Percentiles rank a stretch among this genome's conserved stretches.
Evolutionary conservation across 1,140 invertebrate species (phyloP).

Genomic region (Drosophila cardini): DNA sequence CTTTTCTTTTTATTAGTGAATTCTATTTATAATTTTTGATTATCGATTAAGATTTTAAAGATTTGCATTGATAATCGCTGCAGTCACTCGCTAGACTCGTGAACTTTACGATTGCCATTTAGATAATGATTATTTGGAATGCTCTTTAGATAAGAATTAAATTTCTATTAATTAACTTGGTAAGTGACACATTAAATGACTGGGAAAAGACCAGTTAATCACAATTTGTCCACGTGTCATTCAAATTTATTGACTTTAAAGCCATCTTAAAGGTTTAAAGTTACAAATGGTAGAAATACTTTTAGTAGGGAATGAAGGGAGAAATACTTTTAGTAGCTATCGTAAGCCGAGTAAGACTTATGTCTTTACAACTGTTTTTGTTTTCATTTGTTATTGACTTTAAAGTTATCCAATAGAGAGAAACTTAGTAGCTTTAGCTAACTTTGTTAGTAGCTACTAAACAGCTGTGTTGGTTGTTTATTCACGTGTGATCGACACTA

Average conservation of each 20-base stretch:
- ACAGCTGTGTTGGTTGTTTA: too few relatives aligned
- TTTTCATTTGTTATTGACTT: too few relatives aligned
- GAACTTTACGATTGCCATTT: slow-evolving; percentile 1
- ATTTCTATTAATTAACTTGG: slow-evolving; percentile 14
- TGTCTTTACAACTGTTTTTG: too few relatives aligned
- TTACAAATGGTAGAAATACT: too few relatives aligned
- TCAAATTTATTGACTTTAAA: background rate
- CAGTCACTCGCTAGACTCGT: slow-evolving; percentile 11
- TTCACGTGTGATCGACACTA: too few relatives aligned
- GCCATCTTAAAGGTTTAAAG: too few relatives aligned
- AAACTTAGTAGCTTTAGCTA: too few relatives aligned
- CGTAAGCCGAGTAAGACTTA: too few relatives aligned
- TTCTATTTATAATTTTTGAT: slow-evolving; percentile 1
- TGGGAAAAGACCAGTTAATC: slow-evolving; percentile 7
- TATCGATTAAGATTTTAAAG: slow-evolving; percentile 9
- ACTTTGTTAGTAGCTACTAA: too few relatives aligned
- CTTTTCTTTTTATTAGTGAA: background rate
- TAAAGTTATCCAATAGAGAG: too few relatives aligned
- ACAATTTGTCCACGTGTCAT: slow-evolving; percentile 13
- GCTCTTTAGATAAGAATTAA: slow-evolving; percentile 18
- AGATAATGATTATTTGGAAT: background rate
- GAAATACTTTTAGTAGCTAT: too few relatives aligned
- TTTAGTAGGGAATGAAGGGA: too few relatives aligned
- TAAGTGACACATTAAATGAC: slow-evolving; percentile 5
- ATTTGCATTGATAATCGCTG: slow-evolving; percentile 16